Conservation (phyloP, 1,140 invertebrate species). For the Bombus pyrosoma region DNA sequence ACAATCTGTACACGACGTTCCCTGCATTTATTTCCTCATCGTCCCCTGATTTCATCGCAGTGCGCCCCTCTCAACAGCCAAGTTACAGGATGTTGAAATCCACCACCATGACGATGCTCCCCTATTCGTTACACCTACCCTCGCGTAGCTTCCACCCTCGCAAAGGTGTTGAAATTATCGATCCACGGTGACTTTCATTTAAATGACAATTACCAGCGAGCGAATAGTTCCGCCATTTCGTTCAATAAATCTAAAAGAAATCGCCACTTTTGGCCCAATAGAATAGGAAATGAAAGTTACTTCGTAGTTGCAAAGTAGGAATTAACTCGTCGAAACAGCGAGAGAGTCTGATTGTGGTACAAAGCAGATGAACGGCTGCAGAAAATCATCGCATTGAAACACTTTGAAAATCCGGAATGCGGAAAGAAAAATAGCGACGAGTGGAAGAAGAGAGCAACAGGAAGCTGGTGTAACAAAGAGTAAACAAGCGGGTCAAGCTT, state of each 20-base stretch:
- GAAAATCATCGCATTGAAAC: slow-evolving; percentile 1
- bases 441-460: background rate
- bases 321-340: background rate
- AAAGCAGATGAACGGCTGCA: background rate
- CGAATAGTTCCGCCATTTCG: background rate
- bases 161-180: slow-evolving; percentile 42
- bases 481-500: slow-evolving; percentile 36
- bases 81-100: slow-evolving; percentile 47
- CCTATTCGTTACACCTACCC: slow-evolving; percentile 40
- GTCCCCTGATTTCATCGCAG: slow-evolving; percentile 32
- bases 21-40: slow-evolving; percentile 30
- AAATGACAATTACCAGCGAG: slow-evolving; percentile 8
- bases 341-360: background rate
- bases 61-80: slow-evolving; percentile 10
- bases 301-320: background rate
- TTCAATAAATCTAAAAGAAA: background rate
- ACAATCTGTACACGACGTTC: slow-evolving; percentile 18
- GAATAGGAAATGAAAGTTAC: background rate
- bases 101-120: slow-evolving; percentile 31
- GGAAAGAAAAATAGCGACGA: slow-evolving; percentile 17
- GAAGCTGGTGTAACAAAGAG: slow-evolving; percentile 1
- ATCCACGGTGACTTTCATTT: slow-evolving; percentile 29
- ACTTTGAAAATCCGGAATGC: background rate
- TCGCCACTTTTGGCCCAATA: background rate
- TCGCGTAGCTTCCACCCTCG: slow-evolving; percentile 18